Base-by-base conservation (phyloP, 2,888 invertebrate genomes). In the Bombylius discolor region DNA sequence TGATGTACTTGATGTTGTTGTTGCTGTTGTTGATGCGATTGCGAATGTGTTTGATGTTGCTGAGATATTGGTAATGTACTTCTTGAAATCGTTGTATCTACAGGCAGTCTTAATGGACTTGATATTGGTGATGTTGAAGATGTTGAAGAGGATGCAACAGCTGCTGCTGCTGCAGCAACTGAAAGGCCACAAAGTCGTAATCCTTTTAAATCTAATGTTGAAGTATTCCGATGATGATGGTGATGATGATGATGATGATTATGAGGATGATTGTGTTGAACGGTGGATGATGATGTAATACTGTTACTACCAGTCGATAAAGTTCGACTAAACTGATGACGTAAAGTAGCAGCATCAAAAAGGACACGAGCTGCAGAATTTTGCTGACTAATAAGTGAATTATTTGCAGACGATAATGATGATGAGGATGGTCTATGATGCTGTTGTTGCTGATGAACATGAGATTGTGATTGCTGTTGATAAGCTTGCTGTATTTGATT, bases 41-140 rank as follows among this genome's bases (percentile, higher is more conserved):
- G 51, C 9, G 58, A 58, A 34, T 55, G 51, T 36, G 55, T 51
- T 42, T 59, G 61, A 23, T 61, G 60, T 34, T 57, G 58, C 34
- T 55, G 49, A 39, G 50, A 53, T 31, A 57, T 49, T 36, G 59
- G 56, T 52, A 63, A 59, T 61, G 63, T 61, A 63, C 53, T 66
- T 53, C 65, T 59, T 51, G 65, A 64, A 52, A 65, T 64, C 50
- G 64, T 65, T 55, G 64, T 64, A 56, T 65, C 65, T 49, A 62
- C 56, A 11, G 65, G 64, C 48, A 65, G 61, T 47, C 64, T 61
- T 36, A 64, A 60, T 32, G 62, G 62, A 56, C 62, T 63, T 52
- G 63, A 63, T 56, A 63, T 62, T 50, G 61, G 63, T 61, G 63
- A 63, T 62, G 62, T 64, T 60, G 63, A 60, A 57, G 61, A 62